Evolutionary conservation across 1,140 invertebrate genomes (phyloP), one percentile per base, ranked within the genome.

Genomic region (Eulimnadia texana): DNA sequence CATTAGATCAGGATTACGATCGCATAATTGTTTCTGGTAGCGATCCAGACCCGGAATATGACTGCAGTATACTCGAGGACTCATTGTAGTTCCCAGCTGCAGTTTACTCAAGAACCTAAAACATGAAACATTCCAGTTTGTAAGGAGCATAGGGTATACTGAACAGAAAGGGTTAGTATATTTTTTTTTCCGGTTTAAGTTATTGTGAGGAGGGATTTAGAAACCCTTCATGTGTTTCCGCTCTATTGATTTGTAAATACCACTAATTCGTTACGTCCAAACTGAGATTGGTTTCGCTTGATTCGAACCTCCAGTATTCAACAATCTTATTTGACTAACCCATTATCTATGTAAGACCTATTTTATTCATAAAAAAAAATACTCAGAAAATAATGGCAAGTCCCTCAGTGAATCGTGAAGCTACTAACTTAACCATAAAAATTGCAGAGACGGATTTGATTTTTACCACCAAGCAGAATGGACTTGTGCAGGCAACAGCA

Each of bases 1-100:
- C 73, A 93, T 82, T 42, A 86, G 86, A 70, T 92, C 86, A 3
- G 91, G 90, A 63, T 63, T 52, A 24, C 60, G 55, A 16, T 70
- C 69, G 63, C 74, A 76, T 6, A 76, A 69, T 19, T 67, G 63
- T 11, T 71, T 52, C 64, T 76, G 74, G 53, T 69, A 64, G 9
- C 71, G 69, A 2, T 69, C 72, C 27, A 76, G 63, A 6, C 73
- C 74, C 0, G 72, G 73, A 11, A 76, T 71, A 57, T 71, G 72
- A 62, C 72, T 72, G 66, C 74, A 76, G 54, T 74, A 71, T 20
- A 73, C 67, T 33, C 70, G 71, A 6, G 71, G 68, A 23, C 70
- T 72, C 3, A 74, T 49, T 2, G 66, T 56, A 3, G 67, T 66
- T 29, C 62, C 56, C 13, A 64, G 23, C 47, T 67, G 66, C 10